These are phyloP conservation scores for Merodon equestris DNA, from an alignment of 2,888 invertebrate genomes.

Conservation along the genomic window DNA sequence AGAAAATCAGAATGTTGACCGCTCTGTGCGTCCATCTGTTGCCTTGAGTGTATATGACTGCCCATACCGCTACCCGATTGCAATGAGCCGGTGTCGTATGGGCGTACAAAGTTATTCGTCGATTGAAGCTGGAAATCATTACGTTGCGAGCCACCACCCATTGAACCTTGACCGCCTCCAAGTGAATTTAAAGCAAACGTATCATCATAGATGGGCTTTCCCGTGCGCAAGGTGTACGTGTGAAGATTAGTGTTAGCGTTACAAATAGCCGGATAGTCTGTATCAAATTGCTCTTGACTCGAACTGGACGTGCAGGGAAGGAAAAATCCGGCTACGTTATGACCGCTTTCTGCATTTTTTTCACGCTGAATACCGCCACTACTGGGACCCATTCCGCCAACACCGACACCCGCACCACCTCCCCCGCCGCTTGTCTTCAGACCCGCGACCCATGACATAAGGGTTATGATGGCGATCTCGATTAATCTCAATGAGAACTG, in stretches of 20 bases:
- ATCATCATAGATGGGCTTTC: constrained; percentile 88
- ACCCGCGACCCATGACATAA: constrained; percentile 93
- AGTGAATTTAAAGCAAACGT: constrained; percentile 81
- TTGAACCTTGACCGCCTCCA: constrained; percentile 58
- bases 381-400: constrained; percentile 67
- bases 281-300: constrained; percentile 91
- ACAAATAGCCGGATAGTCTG: constrained; percentile 91
- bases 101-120: constrained; percentile 75
- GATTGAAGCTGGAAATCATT: constrained; percentile 74
- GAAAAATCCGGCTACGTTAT: constrained; percentile 87
- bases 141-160: constrained; percentile 61
- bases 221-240: constrained; percentile 89
- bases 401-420: constrained; percentile 72
- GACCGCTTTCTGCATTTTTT: constrained; percentile 82
- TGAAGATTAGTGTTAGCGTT: constrained; percentile 91
- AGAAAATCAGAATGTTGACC: constrained; percentile 73
- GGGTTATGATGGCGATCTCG: constrained; percentile 92
- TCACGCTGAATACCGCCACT: constrained; percentile 83
- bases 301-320: constrained; percentile 90
- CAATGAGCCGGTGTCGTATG: constrained; percentile 77
- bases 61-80: constrained; percentile 66
- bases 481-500: constrained; percentile 91
- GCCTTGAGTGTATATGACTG: constrained; percentile 68
- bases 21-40: constrained; percentile 64
- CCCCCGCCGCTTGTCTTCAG: constrained; percentile 81